phyloP scores from a whole-genome alignment of 2,113 vertebrate species.

The Hassar affinis region DNA sequence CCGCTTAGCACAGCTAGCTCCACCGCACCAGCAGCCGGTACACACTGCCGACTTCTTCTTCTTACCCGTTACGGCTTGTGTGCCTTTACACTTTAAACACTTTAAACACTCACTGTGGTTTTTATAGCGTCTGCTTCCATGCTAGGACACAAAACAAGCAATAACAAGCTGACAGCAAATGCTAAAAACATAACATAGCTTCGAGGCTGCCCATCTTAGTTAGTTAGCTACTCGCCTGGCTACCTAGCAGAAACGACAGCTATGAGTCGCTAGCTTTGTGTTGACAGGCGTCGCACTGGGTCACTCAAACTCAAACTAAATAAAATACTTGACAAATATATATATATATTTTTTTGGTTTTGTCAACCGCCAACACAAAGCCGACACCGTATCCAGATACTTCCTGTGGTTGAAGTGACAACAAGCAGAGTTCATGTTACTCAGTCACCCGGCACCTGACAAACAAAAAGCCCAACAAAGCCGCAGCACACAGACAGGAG shows the following conservation, averaged over 20 bases:
- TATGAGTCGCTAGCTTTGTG: background rate
- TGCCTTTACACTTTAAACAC: background rate
- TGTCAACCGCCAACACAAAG: background rate
- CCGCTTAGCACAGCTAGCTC: background rate
- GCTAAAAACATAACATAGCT: background rate
- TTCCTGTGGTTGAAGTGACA: background rate
- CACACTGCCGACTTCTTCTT: background rate
- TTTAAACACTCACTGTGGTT: background rate
- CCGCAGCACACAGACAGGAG: background rate
- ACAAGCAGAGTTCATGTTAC: background rate
- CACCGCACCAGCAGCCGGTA: background rate
- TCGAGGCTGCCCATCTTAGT: too few relatives aligned
- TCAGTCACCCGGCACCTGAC: background rate
- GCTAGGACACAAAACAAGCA: background rate
- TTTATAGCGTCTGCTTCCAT: background rate
- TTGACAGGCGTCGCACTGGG: background rate
- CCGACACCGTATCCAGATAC: too few relatives aligned
- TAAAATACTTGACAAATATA: background rate
- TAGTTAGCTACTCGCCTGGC: background rate
- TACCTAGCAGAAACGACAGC: background rate
- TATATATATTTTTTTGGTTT: background rate
- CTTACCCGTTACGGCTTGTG: too few relatives aligned
- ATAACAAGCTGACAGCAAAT: background rate
- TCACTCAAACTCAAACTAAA: background rate
- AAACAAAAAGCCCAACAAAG: background rate